These are phyloP conservation scores for Deilephila elpenor DNA, from an alignment of 2,888 invertebrate genomes.

Conservation along the genomic window DNA sequence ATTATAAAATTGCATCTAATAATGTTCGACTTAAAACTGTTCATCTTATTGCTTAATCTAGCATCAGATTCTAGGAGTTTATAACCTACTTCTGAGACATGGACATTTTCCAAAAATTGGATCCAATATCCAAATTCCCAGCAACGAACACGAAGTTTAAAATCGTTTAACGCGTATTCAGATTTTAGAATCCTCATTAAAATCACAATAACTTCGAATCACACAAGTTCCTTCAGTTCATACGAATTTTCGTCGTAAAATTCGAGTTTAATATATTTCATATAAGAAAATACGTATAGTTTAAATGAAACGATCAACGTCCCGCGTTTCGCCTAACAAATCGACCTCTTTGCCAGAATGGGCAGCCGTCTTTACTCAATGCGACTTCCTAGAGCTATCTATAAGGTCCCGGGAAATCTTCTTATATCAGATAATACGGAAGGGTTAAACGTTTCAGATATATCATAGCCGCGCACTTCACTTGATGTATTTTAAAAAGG, in stretches of 20 bases:
- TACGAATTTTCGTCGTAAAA: background rate
- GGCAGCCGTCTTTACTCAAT: conserved; percentile 57
- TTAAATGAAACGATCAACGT: background rate
- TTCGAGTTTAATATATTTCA: background rate
- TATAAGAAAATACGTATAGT: conserved; percentile 16
- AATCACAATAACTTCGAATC: conserved; percentile 1
- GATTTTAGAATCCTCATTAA: background rate
- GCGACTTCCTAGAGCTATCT: conserved; percentile 52
- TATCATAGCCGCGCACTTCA: conserved; percentile 29
- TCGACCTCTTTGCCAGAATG: conserved; percentile 52
- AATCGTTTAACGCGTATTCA: background rate
- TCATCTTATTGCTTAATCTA: too few relatives aligned
- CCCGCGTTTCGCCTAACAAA: conserved; percentile 58
- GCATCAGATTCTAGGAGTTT: too few relatives aligned
- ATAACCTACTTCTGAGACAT: too few relatives aligned
- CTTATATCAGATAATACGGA: conserved; percentile 45
- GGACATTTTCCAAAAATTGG: too few relatives aligned
- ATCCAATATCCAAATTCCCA: background rate
- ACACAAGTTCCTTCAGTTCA: background rate
- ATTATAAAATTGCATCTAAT: too few relatives aligned
- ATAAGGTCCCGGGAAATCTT: conserved; percentile 46
- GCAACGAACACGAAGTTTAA: background rate
- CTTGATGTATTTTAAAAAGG: conserved; percentile 7
- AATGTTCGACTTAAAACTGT: too few relatives aligned
- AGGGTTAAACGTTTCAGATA: conserved; percentile 45